Base-by-base conservation (phyloP, 2,888 invertebrate species). In the Harpalus rufipes region DNA sequence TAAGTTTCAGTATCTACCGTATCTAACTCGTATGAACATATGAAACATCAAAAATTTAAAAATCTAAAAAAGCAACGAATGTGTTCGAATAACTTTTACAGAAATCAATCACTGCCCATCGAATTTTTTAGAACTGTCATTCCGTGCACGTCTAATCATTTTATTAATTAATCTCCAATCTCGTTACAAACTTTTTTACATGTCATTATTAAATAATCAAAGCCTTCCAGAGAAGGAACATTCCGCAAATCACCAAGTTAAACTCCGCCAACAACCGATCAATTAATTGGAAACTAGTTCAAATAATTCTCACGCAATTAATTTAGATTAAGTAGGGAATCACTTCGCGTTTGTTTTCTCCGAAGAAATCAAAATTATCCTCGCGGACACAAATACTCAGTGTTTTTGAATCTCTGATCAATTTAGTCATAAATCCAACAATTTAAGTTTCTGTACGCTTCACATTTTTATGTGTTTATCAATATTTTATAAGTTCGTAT, bases 321-420 rank as follows among this genome's bases (percentile, higher is more conserved):
- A 6, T 51, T 51, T 10, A 51, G 44, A 51, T 51, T 51, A 51
- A 51, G 12, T 12, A 12, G 44, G 44, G 12, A 51, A 51, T 51
- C 10, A 10, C 44, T 51, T 51, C 12, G 10, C 3, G 10, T 10
- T 4, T 51, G 44, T 51, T 51, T 51, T 51, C 44, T 12, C 10
- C 10, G 2, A 51, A 51, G 16, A 56, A 76, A 41, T 51, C 21
- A 76, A 51, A 76, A 76, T 68, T 68, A 39, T 12, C 5, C 18
- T 21, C 51, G 56, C 76, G 51, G 10, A 51, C 18, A 68, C 39
- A 14, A 32, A 72, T 39, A 16, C 14, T 32, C 72, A 72, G 51
- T 56, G 76, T 76, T 76, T 76, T 41, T 76, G 76, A 76, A 51
- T 76, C 76, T 56, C 76, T 76, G 76, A 76, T 76, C 76, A 51